Base-by-base conservation (phyloP, 2,888 invertebrate genomes). In the Amorpha juglandis region DNA sequence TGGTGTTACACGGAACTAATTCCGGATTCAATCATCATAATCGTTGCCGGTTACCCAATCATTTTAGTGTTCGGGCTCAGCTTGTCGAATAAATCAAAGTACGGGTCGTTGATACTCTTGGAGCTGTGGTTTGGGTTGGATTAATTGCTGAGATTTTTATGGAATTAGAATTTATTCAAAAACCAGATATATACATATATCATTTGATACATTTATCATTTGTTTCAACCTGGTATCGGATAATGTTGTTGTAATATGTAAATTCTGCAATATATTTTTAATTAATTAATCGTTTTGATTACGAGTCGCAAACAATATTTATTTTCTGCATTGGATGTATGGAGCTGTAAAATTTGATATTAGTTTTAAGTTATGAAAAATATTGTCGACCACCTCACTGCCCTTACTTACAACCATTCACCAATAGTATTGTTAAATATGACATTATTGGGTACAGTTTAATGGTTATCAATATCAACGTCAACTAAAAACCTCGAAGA, bases 11-110 rank as follows among this genome's bases (percentile, higher is more conserved):
- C 72, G 65, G 69, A 71, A 76, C 77, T 79, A 82, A 82, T 85
- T 81, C 79, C 70, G 74, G 72, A 78, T 83, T 79, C 81, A 80
- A 81, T 83, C 63, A 42, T 58, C 58, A 58, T 58, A 58, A 58
- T 58, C 58, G 58, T 42, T 12, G 42, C 58, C 58, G 58, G 58
- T 58, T 58, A 58, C 42, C 58, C 58, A 58, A 58, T 58, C 38
- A 51, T 63, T 63, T 63, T 51, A 63, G 48, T 63, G 63, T 38
- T 63, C 63, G 35, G 63, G 51, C 51, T 63, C 51, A 16, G 51
- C 38, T 58, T 42, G 58, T 38, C 38, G 42, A 19, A 58, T 58
- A 58, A 58, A 58, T 58, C 58, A 58, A 19, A 19, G 38, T 19
- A 38, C 55, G 55, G 55, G 53, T 35, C 55, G 8, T 19, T 58